A percentile compares a stretch with the other conserved stretches of the same genome.
These are phyloP conservation scores for Hirundichthys speculiger DNA, from an alignment of 2,113 vertebrate species.

Conservation along the genomic window DNA sequence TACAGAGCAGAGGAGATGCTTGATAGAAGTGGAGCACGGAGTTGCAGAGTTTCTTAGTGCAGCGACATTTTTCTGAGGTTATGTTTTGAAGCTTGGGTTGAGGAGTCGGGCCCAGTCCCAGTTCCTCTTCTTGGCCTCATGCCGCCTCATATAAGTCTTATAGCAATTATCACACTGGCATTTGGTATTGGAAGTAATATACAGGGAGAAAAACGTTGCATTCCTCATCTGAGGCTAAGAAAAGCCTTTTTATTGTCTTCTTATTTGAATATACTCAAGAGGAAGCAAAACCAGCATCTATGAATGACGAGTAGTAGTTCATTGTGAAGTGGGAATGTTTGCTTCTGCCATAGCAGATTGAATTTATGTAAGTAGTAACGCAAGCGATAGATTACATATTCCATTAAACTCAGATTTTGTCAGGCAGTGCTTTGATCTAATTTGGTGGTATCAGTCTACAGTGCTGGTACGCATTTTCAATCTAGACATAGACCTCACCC, in stretches of 20 bases:
- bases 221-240: no score
- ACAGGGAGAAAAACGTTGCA: no score
- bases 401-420: conserved; percentile 9
- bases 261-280: neutral
- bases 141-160: neutral
- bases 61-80: neutral
- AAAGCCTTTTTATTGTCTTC: no score
- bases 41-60: neutral
- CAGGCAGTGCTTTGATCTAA: neutral
- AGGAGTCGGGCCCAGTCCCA: neutral
- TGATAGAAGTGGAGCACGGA: neutral
- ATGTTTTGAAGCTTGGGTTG: neutral
- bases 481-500: no score
- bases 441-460: neutral
- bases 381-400: no score
- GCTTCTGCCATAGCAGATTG: neutral
- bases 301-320: neutral
- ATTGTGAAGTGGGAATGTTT: neutral
- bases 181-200: no score
- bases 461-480: neutral
- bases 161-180: neutral
- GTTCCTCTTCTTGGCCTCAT: neutral
- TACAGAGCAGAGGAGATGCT: neutral
- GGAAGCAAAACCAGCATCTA: neutral
- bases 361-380: neutral